Evolutionary conservation across 2,113 vertebrate species (phyloP), one percentile per base, ranked within the genome.

Genomic region (Hucho hucho): DNA sequence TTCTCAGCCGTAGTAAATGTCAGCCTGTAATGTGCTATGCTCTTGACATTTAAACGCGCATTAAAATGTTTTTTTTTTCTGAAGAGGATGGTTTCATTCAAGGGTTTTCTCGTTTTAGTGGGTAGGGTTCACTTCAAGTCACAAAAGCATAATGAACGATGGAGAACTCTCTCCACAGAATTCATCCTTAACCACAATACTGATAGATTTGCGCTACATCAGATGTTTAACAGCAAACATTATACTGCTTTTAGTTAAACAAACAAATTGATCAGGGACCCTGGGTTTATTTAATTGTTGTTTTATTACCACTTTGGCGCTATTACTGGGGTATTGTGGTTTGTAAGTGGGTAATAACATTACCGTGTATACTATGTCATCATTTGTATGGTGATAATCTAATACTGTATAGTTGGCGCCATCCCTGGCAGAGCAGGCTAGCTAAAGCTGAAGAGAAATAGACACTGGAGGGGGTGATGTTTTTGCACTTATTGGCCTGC

Each of bases 11-110:
- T 11, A 6, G 53, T 76, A 81, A 81, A 84, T 85, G 80, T 74
- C 80, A 84, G 32, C 69, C 53, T 64, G 6, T 77, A 43, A 43
- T 43, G 37, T 11, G 9, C 37, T 56, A 77, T 82, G 67, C 28
- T 78, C 53, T 68, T 82, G 72, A 82, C 76, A 84, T 81, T 85
- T 84, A 63, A 26, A 77, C 13, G 43, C 16, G 0, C 69, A 75
- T 80, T 79, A 81, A 82, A 66, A 70, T 84, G 77, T 81, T 37
- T 80, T 75, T 69, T 70, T 6, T 32, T 32, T 32, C 6, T 11
- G 0, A 75, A 56, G 70, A 26, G 46, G 64, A 69, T 6, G 59
- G 29, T 9, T 72, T 74, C 64, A 59, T 73, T 77, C 53, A 22
- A 46, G 61, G 22, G 61, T 64, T 64, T 65, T 65, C 24, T 14